Evolutionary conservation across 1,140 invertebrate genomes (phyloP).

Genomic region (Dreissena polymorpha): DNA sequence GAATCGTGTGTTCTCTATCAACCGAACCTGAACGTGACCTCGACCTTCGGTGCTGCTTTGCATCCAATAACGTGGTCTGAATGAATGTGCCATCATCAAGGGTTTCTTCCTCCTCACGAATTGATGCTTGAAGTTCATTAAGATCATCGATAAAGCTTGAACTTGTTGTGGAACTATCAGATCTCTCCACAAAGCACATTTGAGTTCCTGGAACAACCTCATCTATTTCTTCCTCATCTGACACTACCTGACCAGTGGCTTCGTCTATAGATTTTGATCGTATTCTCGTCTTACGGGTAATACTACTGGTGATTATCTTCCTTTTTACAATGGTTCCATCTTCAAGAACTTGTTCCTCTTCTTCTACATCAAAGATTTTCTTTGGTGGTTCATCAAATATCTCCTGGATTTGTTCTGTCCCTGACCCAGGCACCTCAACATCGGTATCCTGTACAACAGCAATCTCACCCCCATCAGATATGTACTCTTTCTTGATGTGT

Average conservation of each 20-base stretch:
- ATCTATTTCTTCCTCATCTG: conserved; percentile 71
- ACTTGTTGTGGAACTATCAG: conserved; percentile 41
- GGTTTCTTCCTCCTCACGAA: conserved; percentile 68
- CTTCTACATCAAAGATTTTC: conserved; percentile 71
- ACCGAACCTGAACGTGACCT: conserved; percentile 63
- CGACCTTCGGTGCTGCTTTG: conserved; percentile 47
- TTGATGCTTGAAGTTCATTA: conserved; percentile 61
- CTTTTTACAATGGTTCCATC: conserved; percentile 75
- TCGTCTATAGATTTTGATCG: conserved; percentile 70
- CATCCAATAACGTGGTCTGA: conserved; percentile 64
- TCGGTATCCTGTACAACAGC: conserved; percentile 63
- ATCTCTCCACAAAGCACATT: conserved; percentile 63
- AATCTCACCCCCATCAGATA: conserved; percentile 66
- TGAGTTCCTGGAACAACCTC: conserved; percentile 74
- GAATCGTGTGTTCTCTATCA: conserved; percentile 30
- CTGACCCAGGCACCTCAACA: conserved; percentile 62
- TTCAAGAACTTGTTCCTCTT: conserved; percentile 71
- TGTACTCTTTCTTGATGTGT: conserved; percentile 63
- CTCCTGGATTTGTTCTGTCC: conserved; percentile 69
- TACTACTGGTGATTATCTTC: conserved; percentile 68
- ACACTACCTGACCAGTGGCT: conserved; percentile 50
- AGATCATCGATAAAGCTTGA: conserved; percentile 50
- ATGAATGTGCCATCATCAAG: conserved; percentile 72
- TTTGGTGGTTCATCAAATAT: conserved; percentile 73
- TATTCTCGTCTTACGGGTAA: conserved; percentile 69